Evolutionary conservation across 2,888 invertebrate species (phyloP), one percentile per base, ranked within the genome.

Genomic region (Tromatobia lineatoria): DNA sequence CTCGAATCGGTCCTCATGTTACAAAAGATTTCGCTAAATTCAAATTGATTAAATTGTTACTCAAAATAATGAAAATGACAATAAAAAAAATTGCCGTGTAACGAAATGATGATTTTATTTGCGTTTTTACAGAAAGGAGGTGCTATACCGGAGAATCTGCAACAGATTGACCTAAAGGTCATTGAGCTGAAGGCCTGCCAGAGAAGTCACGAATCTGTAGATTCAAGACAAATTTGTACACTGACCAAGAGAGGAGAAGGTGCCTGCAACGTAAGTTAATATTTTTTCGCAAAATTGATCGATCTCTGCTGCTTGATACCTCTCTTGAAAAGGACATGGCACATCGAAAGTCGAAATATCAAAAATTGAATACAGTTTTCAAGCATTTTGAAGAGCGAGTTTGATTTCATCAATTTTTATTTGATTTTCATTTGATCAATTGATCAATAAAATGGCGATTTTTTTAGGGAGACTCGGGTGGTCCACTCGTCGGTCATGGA

Each of bases 181-280:
- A 77, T 83, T 4, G 52, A 67, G 8, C 73, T 70, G 2, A 8
- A 52, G 15, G 57, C 64, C 47, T 74, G 67, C 47, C 10, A n/a
- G 13, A 0, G 6, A 2, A 0, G 13, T n/a, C 45, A 45, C 18
- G 11, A 20, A 11, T 10, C 11, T 11, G 45, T 82, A 15, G 50
- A 47, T 0, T 50, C 54, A 4, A 77, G 38, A 18, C 75, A 86
- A 18, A 71, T 86, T 57, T 87, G 87, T 61, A 87, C 87, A 23
- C 76, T 87, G 25, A 87, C 86, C 10, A 80, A 80, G 29, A 15
- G 4, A 7, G 84, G 87, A 4, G 78, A 86, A 76, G 87, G 87
- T 1, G 82, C 85, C 42, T 87, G 87, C 77, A 76, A 70, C 34
- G 87, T 87, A 29, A 86, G 86, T 83, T 15, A 7, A 69, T 0